Conservation (phyloP, 64 coral and sea anemone species). For the Orbicella faveolata region DNA sequence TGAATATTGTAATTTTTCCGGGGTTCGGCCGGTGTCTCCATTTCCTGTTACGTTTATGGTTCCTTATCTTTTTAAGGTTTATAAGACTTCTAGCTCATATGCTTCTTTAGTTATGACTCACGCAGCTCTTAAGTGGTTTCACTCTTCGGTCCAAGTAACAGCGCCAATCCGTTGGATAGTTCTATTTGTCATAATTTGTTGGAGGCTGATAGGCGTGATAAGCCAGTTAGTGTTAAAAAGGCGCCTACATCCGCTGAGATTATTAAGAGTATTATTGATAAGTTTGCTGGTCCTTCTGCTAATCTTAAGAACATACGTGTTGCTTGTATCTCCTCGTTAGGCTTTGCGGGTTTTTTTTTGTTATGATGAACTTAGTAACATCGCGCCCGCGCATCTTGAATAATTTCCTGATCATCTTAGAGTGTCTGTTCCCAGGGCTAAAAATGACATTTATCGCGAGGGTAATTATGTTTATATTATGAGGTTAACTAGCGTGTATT, state of each 20-base stretch:
- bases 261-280: no score
- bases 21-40: background rate
- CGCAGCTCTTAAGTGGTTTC: conserved; percentile 52
- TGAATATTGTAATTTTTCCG: conserved; percentile 18
- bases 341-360: conserved; percentile 58
- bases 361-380: conserved; percentile 43
- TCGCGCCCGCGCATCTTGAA: background rate
- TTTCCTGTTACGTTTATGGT: conserved; percentile 19
- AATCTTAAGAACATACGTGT: conserved; percentile 28
- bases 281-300: background rate
- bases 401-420: no score
- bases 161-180: no score
- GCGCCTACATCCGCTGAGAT: no score
- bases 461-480: conserved; percentile 60
- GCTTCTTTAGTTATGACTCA: conserved; percentile 24
- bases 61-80: conserved; percentile 56
- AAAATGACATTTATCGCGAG: conserved; percentile 21
- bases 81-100: conserved; percentile 43
- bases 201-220: conserved; percentile 32
- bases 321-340: conserved; percentile 55
- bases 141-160: conserved; percentile 9
- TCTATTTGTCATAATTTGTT: conserved; percentile 39
- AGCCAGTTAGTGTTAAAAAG: background rate
- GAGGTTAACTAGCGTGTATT: conserved; percentile 39
- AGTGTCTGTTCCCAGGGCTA: no score